A percentile compares a stretch with the other conserved stretches of the same genome.
These are phyloP conservation scores for Ceuthmochares aereus DNA, from an alignment of 2,113 vertebrate genomes.

Conservation along the genomic window DNA sequence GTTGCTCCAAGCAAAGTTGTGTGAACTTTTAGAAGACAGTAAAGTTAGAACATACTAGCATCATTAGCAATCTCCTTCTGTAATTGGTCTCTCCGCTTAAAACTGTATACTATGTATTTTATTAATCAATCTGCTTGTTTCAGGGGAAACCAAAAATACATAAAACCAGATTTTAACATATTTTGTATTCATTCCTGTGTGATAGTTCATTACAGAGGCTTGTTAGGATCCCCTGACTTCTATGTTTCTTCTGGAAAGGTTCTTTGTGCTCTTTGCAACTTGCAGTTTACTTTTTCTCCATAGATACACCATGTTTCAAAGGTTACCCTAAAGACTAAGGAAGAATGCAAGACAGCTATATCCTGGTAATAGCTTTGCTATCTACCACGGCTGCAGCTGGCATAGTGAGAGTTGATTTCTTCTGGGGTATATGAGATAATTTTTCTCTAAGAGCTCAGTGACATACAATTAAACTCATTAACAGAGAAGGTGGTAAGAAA, in stretches of 20 bases:
- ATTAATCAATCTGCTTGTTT: not conserved
- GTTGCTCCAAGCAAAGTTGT: not conserved
- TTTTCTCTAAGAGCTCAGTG: not conserved
- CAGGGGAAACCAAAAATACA: not conserved
- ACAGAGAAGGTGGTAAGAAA: not conserved
- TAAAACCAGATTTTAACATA: not conserved
- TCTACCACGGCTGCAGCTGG: not conserved
- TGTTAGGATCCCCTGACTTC: not conserved
- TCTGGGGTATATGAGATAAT: not conserved
- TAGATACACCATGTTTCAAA: not conserved
- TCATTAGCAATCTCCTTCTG: not conserved
- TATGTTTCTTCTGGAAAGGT: not conserved
- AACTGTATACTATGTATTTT: not conserved
- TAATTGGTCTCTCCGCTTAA: not conserved
- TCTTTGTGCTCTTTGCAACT: not conserved
- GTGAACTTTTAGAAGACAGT: not conserved
- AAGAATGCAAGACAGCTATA: not conserved
- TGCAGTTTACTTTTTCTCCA: not conserved
- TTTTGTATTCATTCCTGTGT: not conserved
- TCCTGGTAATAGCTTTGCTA: not conserved
- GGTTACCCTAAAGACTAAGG: not conserved
- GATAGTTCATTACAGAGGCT: not conserved
- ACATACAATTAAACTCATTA: conserved; percentile 8
- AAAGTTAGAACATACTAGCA: not conserved
- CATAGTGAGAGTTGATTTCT: not conserved